Conservation (phyloP, 2,113 vertebrate species). For the Crotalus horridus region DNA sequence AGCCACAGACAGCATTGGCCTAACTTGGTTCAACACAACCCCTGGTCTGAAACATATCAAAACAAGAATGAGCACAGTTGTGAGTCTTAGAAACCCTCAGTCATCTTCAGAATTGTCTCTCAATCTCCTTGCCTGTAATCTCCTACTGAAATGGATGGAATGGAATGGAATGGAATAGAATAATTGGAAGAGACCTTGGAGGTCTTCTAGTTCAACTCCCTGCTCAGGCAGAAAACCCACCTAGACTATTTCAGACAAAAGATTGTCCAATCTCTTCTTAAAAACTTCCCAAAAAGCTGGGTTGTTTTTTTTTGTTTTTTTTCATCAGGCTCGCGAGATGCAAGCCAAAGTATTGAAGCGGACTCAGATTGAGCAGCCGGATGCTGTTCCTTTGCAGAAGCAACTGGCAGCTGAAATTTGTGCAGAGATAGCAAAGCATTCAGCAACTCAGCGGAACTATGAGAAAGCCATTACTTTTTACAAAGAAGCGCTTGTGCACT, state of each 20-base stretch:
- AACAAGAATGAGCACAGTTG: neutral
- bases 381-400: constrained; percentile 85
- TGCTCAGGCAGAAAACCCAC: too few relatives aligned
- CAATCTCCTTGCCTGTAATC: neutral
- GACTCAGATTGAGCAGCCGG: constrained; percentile 88
- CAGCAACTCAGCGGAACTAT: constrained; percentile 86
- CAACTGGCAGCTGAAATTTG: constrained; percentile 93
- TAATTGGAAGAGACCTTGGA: too few relatives aligned
- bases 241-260: too few relatives aligned
- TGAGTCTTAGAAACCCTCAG: neutral
- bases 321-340: constrained; percentile 83
- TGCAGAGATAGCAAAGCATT: constrained; percentile 92
- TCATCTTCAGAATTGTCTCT: neutral
- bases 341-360: constrained; percentile 91
- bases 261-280: too few relatives aligned
- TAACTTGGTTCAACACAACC: neutral
- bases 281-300: neutral
- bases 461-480: constrained; percentile 97
- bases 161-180: too few relatives aligned
- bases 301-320: constrained; percentile 2
- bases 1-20: neutral
- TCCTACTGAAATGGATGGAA: neutral
- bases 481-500: constrained; percentile 97
- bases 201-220: too few relatives aligned
- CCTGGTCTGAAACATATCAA: neutral